Evolutionary conservation across 2,888 invertebrate species (phyloP).

Genomic region (Schizaphis graminum): DNA sequence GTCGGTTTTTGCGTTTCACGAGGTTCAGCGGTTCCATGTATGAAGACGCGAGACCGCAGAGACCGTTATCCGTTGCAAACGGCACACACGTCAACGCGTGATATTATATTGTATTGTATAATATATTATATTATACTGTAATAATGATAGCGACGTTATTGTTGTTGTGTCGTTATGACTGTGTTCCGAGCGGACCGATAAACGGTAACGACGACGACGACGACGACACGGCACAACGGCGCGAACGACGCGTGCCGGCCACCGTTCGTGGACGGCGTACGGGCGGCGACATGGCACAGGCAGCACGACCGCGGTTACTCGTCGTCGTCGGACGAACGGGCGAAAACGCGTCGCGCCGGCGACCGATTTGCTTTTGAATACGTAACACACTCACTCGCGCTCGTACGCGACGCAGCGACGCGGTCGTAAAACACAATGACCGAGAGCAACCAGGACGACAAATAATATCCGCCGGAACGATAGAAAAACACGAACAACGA

Average conservation of each 20-base stretch:
- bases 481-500: slow-evolving; percentile 2
- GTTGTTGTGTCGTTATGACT: not conserved
- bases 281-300: not conserved
- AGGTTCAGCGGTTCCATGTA: slow-evolving; percentile 74
- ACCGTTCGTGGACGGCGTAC: slow-evolving; percentile 18
- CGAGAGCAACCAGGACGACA: slow-evolving; percentile 68
- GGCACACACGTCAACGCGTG: not conserved
- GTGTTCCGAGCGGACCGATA: not conserved
- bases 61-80: not conserved
- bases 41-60: not conserved
- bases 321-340: not conserved
- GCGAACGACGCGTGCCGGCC: not conserved
- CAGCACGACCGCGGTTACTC: not conserved
- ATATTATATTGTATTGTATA: too few species aligned
- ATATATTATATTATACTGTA: not conserved
- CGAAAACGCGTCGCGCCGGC: not conserved
- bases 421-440: not conserved
- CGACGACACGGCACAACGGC: slow-evolving; percentile 19
- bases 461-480: slow-evolving; percentile 69
- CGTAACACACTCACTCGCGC: not conserved
- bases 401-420: not conserved
- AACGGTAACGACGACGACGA: not conserved
- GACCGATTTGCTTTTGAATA: not conserved
- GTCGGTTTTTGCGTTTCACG: slow-evolving; percentile 73
- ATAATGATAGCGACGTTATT: not conserved